phyloP scores from a whole-genome alignment of 2,888 invertebrate species.

The Sicus ferrugineus region DNA sequence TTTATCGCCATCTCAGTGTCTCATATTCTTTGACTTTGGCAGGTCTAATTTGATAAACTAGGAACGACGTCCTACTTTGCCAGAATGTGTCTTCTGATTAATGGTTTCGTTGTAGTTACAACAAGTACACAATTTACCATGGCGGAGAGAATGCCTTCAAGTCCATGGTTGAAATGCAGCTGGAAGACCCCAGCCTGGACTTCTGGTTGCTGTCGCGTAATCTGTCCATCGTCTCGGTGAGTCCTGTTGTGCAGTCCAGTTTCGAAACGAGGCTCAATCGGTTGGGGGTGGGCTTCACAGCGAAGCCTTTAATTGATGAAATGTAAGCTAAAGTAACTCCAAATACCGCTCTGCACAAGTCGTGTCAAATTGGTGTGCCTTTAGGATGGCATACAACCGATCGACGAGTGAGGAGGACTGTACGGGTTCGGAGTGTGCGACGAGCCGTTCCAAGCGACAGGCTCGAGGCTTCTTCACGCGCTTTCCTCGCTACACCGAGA shows the following conservation, averaged over 20 bases:
- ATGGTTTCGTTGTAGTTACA: conserved; percentile 49
- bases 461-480: conserved; percentile 58
- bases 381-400: conserved; percentile 41
- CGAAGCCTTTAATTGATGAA: conserved; percentile 55
- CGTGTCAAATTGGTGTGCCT: neutral
- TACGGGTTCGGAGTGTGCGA: conserved; percentile 46
- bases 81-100: too few relatives aligned
- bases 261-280: conserved; percentile 54
- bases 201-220: conserved; percentile 62
- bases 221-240: conserved; percentile 59
- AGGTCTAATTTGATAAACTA: too few relatives aligned
- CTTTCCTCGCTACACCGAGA: conserved; percentile 60
- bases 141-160: conserved; percentile 52
- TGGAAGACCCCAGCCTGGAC: conserved; percentile 54
- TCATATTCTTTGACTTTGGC: too few relatives aligned
- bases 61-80: too few relatives aligned
- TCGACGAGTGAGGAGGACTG: conserved; percentile 44
- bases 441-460: conserved; percentile 57
- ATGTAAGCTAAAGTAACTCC: conserved; percentile 45
- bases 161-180: conserved; percentile 60
- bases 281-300: conserved; percentile 51
- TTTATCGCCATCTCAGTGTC: too few relatives aligned
- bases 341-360: neutral
- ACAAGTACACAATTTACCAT: conserved; percentile 60
- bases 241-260: conserved; percentile 50